phyloP scores from a whole-genome alignment of 2,113 vertebrate species.

The Turnix velox region DNA sequence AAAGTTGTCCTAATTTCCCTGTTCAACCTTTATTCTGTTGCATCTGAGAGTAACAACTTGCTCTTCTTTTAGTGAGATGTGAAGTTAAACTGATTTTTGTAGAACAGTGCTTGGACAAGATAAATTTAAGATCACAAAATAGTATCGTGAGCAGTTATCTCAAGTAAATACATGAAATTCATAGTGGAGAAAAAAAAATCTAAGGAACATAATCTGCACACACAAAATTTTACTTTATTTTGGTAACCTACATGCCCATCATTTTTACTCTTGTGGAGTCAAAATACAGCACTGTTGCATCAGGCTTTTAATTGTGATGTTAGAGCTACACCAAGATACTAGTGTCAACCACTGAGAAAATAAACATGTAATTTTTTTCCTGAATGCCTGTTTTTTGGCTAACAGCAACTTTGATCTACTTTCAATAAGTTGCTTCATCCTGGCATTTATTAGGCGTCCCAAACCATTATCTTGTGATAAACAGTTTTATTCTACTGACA shows the following conservation, averaged over 20 bases:
- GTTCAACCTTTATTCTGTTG: neutral
- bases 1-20: neutral
- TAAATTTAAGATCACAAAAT: neutral
- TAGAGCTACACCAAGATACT: neutral
- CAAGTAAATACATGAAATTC: neutral
- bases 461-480: conserved; percentile 71
- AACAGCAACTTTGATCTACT: conserved; percentile 67
- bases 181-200: neutral
- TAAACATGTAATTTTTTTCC: conserved; percentile 50
- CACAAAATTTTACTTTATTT: neutral
- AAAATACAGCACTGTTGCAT: neutral
- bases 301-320: neutral
- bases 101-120: neutral
- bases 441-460: conserved; percentile 72
- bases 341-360: conserved; percentile 41
- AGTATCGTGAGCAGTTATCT: neutral
- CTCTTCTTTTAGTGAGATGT: neutral
- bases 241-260: neutral
- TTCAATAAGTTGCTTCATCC: conserved; percentile 69
- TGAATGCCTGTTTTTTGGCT: conserved; percentile 68
- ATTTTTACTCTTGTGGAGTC: neutral
- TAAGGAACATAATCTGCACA: neutral
- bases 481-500: conserved; percentile 73
- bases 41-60: neutral
- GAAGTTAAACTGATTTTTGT: neutral